phyloP scores from a whole-genome alignment of 2,888 invertebrate genomes.

The Acronicta aceris region DNA sequence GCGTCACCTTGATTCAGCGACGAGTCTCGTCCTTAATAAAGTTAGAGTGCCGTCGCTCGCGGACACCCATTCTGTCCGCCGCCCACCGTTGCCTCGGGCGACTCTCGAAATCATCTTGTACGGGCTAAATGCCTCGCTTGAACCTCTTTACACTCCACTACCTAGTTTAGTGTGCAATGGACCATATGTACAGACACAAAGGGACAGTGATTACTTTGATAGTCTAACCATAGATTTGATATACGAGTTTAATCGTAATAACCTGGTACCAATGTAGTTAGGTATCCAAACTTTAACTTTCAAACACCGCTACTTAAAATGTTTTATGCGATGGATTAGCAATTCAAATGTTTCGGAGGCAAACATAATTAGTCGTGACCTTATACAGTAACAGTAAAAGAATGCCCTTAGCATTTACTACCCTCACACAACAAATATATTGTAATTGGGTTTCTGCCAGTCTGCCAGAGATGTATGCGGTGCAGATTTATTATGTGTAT shows the following conservation, averaged over 20 bases:
- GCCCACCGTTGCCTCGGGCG: slow-evolving; percentile 70
- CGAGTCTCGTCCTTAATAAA: slow-evolving; percentile 84
- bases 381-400: slow-evolving; percentile 14
- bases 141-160: slow-evolving; percentile 68
- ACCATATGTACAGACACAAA: slow-evolving; percentile 61
- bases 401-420: slow-evolving; percentile 35
- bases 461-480: slow-evolving; percentile 58
- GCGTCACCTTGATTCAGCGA: slow-evolving; percentile 86
- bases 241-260: slow-evolving; percentile 38
- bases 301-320: not conserved
- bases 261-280: slow-evolving; percentile 9
- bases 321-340: not conserved
- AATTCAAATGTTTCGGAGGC: slow-evolving; percentile 4
- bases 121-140: slow-evolving; percentile 72
- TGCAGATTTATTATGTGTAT: slow-evolving; percentile 73
- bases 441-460: slow-evolving; percentile 68
- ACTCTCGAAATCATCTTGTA: slow-evolving; percentile 73
- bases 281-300: not conserved
- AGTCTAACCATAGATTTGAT: slow-evolving; percentile 43
- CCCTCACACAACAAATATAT: slow-evolving; percentile 54
- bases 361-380: slow-evolving; percentile 11
- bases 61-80: slow-evolving; percentile 70
- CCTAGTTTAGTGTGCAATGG: slow-evolving; percentile 67
- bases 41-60: slow-evolving; percentile 81
- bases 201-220: slow-evolving; percentile 58